These are phyloP conservation scores for Cryptocheilus praepositus DNA, from an alignment of 2,888 invertebrate species.

Conservation along the genomic window DNA sequence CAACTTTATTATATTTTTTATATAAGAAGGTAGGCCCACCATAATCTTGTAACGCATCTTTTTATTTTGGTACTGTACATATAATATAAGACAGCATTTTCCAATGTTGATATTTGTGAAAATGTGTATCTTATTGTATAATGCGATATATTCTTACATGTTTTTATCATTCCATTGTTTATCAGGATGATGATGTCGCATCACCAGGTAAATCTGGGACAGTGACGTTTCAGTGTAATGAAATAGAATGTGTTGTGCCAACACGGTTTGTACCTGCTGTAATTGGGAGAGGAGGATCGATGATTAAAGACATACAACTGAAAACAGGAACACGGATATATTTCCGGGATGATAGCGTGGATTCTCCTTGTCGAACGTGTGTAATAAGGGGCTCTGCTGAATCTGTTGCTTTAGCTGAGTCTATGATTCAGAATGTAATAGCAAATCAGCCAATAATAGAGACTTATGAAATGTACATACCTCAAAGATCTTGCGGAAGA, in stretches of 20 bases:
- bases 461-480: constrained; percentile 82
- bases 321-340: constrained; percentile 81
- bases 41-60: neutral
- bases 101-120: too few species aligned
- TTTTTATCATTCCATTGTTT: too few species aligned
- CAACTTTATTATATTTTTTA: constrained; percentile 82
- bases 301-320: constrained; percentile 85
- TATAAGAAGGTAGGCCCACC: constrained; percentile 78
- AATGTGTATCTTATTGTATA: too few species aligned
- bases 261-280: constrained; percentile 81
- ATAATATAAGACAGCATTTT: too few species aligned
- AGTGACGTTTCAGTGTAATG: constrained; percentile 71
- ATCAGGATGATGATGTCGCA: constrained; percentile 68
- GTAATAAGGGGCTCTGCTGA: constrained; percentile 83
- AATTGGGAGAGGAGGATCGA: constrained; percentile 86
- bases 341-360: constrained; percentile 76
- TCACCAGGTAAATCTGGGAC: constrained; percentile 41
- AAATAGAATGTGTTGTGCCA: constrained; percentile 79
- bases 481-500: constrained; percentile 81
- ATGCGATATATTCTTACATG: constrained; percentile 50
- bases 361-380: constrained; percentile 80
- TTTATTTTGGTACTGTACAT: constrained; percentile 12
- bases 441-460: constrained; percentile 82
- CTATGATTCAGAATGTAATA: constrained; percentile 82
- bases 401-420: constrained; percentile 83